These are phyloP conservation scores for Ondatra zibethicus DNA, from an alignment of 2,113 vertebrate genomes.

Conservation along the genomic window DNA sequence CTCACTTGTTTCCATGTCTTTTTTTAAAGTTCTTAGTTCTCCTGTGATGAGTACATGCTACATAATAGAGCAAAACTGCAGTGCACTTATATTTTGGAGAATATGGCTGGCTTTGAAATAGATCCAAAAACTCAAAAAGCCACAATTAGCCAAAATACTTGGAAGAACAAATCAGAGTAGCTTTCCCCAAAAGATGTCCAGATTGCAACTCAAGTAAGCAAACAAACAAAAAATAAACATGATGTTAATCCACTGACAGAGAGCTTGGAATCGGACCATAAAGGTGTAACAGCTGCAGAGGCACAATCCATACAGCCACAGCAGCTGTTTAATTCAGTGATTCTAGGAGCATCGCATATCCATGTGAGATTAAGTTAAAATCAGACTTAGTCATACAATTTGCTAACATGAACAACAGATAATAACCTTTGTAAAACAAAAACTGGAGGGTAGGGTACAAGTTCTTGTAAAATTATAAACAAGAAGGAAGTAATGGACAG, in stretches of 20 bases:
- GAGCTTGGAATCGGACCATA: background rate
- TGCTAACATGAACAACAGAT: conserved; percentile 4
- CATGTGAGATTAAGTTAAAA: background rate
- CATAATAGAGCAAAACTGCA: conserved; percentile 4
- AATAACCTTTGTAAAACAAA: background rate
- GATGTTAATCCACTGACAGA: background rate
- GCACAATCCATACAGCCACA: background rate
- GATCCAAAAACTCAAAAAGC: background rate
- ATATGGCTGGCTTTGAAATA: background rate
- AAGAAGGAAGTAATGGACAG: background rate
- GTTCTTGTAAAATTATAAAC: conserved; percentile 10
- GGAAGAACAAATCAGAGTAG: background rate
- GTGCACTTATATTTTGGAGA: background rate
- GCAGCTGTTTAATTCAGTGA: background rate
- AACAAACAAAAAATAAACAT: background rate
- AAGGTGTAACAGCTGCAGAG: background rate
- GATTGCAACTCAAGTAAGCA: background rate
- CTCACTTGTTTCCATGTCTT: background rate
- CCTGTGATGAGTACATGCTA: background rate
- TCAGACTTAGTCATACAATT: background rate
- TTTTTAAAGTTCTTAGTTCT: background rate
- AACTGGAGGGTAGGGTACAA: background rate
- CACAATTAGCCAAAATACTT: background rate
- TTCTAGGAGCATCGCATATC: background rate
- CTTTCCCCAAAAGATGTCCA: background rate